Evolutionary conservation across 2,888 invertebrate species (phyloP), one percentile per base, ranked within the genome.

Genomic region (Acronicta leporina): DNA sequence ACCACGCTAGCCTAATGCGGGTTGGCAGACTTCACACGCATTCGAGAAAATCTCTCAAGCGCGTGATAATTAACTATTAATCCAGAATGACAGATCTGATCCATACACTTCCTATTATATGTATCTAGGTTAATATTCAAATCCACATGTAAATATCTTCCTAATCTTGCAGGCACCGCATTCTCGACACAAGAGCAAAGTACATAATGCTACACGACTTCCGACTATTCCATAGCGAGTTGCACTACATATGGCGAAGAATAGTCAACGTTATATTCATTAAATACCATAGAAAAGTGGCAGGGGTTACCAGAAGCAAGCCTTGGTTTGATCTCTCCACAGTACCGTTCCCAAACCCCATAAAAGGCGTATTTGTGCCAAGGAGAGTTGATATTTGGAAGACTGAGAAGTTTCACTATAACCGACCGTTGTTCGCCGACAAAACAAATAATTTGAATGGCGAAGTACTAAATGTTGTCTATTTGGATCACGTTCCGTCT

Each of bases 191-290:
- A 0, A 95, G 96, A 79, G 96, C 96, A 0, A 96, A 96, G 73
- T 97, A 96, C 80, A 90, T 98, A 40, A 87, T 97, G 59, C 89
- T 97, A 0, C 95, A 97, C 84, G 97, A 98, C 85, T 89, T 94
- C 60, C 92, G 97, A 6, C 90, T 98, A 1, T 96, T 97, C 76
- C 92, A 94, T 51, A 94, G 95, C 67, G 95, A 96, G 6, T 89
- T 97, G 65, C 95, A 96, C 77, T 96, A 96, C 77, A 85, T 98
- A 13, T 98, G 98, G 98, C 96, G 96, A 65, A 95, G 96, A 65
- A 96, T 97, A 48, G 95, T 97, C 15, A 96, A 97, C 75, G 96
- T 97, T 0, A 87, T 97, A 8, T 98, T 98, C 72, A 89, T 98
- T 13, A 95, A 95, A 48, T 94, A 95, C 73, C 96, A 96, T 77